Percentiles rank a stretch among this genome's conserved stretches.
Evolutionary conservation across 2,888 invertebrate genomes (phyloP).

Genomic region (Rhopalosiphum nymphaeae): DNA sequence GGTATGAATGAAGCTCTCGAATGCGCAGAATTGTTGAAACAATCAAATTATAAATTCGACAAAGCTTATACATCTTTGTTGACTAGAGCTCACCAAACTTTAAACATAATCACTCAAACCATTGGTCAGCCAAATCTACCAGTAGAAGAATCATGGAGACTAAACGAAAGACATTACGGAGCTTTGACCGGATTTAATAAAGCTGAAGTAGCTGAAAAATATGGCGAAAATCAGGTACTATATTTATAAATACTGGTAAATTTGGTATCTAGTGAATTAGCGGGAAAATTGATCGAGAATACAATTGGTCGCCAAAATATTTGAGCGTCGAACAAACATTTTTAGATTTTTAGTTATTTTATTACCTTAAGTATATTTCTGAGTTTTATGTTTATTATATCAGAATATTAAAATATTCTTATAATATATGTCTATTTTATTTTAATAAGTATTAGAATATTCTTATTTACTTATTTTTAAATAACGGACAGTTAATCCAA

Average conservation of each 20-base stretch:
- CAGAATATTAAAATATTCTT: too few relatives aligned
- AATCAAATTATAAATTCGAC: slow-evolving; percentile 70
- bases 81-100: slow-evolving; percentile 70
- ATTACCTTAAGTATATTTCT: too few relatives aligned
- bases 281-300: too few relatives aligned
- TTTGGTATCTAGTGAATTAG: too few relatives aligned
- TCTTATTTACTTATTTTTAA: too few relatives aligned
- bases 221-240: slow-evolving; percentile 70
- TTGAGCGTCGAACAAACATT: too few relatives aligned
- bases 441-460: too few relatives aligned
- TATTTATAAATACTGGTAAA: not conserved
- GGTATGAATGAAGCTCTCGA: slow-evolving; percentile 69
- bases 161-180: slow-evolving; percentile 71
- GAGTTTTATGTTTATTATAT: too few relatives aligned
- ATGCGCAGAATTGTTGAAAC: slow-evolving; percentile 70
- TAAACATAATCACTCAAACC: slow-evolving; percentile 69
- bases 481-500: too few relatives aligned
- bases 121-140: slow-evolving; percentile 69
- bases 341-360: too few relatives aligned
- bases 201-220: slow-evolving; percentile 70
- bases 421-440: too few relatives aligned
- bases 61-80: slow-evolving; percentile 70
- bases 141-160: slow-evolving; percentile 69
- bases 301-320: too few relatives aligned
- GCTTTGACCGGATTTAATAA: slow-evolving; percentile 70